Conservation (phyloP, 2,888 invertebrate genomes). For the Unio delphinus region DNA sequence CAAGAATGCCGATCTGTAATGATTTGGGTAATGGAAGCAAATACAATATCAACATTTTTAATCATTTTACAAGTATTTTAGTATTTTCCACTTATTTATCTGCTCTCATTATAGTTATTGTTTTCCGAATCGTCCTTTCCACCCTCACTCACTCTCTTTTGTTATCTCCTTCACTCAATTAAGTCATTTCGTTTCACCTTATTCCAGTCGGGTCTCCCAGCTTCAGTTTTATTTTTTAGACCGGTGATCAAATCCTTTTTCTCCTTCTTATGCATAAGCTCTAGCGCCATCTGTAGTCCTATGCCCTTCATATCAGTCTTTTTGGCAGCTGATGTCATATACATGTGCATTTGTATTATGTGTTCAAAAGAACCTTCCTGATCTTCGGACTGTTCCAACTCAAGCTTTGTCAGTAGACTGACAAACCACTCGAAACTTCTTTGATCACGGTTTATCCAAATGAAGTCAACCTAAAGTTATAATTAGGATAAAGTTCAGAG, state of each 20-base stretch:
- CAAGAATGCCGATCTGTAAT: too few relatives aligned
- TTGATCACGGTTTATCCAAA: constrained; percentile 97
- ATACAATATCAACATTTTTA: too few relatives aligned
- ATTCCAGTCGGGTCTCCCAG: constrained; percentile 95
- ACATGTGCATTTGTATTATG: constrained; percentile 91
- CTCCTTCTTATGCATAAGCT: constrained; percentile 87
- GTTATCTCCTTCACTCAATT: too few relatives aligned
- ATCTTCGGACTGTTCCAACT: constrained; percentile 84
- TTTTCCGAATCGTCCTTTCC: too few relatives aligned
- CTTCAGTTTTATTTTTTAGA: constrained; percentile 91
- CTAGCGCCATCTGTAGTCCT: constrained; percentile 72
- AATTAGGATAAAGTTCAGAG: too few relatives aligned
- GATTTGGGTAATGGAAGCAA: too few relatives aligned
- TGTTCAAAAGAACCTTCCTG: constrained; percentile 85
- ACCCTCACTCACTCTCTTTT: too few relatives aligned
- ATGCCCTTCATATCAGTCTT: too few relatives aligned
- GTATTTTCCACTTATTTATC: too few relatives aligned
- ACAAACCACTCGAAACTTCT: constrained; percentile 98
- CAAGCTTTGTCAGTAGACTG: constrained; percentile 89
- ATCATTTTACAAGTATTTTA: too few relatives aligned
- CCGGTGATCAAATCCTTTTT: constrained; percentile 94
- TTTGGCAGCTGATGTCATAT: constrained; percentile 84
- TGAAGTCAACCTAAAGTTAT: constrained; percentile 87
- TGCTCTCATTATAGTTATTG: too few relatives aligned
- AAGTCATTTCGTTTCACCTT: constrained; percentile 71